Evolutionary conservation across 2,888 invertebrate species (phyloP).

Genomic region (Flexamia atlantica): DNA sequence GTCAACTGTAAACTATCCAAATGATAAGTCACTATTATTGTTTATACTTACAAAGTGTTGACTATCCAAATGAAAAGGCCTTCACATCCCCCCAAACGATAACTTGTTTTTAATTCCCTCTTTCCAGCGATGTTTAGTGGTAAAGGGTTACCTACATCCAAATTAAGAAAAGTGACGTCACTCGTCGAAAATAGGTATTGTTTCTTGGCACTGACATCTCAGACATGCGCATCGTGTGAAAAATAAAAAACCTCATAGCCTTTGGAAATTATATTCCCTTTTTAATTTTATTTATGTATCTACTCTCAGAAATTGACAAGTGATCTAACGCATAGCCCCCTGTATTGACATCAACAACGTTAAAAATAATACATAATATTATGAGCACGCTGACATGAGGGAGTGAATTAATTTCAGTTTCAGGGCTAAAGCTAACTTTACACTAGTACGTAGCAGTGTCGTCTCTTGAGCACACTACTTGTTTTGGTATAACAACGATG

Average conservation of each 20-base stretch:
- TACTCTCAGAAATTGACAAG: too few species aligned
- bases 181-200: constrained; percentile 53
- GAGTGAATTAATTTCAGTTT: too few species aligned
- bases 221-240: constrained; percentile 31
- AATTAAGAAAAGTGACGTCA: constrained; percentile 68
- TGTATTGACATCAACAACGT: too few species aligned
- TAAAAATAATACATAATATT: too few species aligned
- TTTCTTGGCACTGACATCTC: constrained; percentile 48
- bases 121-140: constrained; percentile 50
- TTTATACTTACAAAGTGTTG: constrained; percentile 31
- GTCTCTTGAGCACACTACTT: too few species aligned
- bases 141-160: constrained; percentile 65
- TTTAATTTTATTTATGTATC: too few species aligned
- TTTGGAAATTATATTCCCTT: too few species aligned
- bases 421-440: too few species aligned
- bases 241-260: constrained; percentile 1
- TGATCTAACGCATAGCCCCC: too few species aligned
- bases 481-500: too few species aligned
- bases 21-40: background rate
- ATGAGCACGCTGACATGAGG: too few species aligned
- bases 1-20: constrained; percentile 10
- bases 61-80: constrained; percentile 49
- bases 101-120: constrained; percentile 50
- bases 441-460: too few species aligned
- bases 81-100: constrained; percentile 46